Percentiles rank a stretch among this genome's conserved stretches.
phyloP scores from a whole-genome alignment of 1,140 invertebrate genomes.

The Pygmarrhopalites habei region DNA sequence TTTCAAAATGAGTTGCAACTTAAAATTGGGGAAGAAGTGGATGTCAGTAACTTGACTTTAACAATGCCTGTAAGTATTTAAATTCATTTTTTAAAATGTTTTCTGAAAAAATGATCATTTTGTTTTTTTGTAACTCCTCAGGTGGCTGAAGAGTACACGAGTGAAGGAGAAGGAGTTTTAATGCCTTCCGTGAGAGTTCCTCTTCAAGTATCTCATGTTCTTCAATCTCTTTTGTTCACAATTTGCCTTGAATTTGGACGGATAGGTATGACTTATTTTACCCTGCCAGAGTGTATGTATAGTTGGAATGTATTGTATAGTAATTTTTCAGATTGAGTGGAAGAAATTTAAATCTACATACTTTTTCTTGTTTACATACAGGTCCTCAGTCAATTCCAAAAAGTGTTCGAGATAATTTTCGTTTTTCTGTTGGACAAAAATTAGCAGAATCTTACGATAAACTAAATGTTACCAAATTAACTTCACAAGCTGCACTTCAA shows the following conservation, averaged over 20 bases:
- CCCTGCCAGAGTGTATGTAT: too few species aligned
- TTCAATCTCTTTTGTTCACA: conserved; percentile 27
- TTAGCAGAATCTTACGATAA: conserved; percentile 18
- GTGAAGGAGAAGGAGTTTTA: conserved; percentile 24
- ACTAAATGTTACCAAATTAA: neutral
- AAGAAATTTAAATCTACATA: too few species aligned
- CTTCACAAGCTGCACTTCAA: conserved; percentile 31
- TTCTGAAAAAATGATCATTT: neutral
- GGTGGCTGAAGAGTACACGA: conserved; percentile 22
- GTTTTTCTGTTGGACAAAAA: conserved; percentile 22
- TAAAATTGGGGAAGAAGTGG: conserved; percentile 7
- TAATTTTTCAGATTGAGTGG: too few species aligned
- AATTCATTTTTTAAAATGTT: neutral
- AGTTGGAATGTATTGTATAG: too few species aligned
- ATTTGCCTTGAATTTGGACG: conserved; percentile 25
- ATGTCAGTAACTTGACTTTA: neutral
- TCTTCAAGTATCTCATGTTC: conserved; percentile 30
- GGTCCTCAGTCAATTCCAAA: conserved; percentile 38
- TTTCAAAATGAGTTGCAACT: conserved; percentile 15
- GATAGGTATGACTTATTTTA: too few species aligned
- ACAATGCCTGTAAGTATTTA: conserved; percentile 23
- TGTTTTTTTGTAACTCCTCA: neutral
- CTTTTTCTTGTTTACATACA: too few species aligned
- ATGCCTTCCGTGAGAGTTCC: conserved; percentile 34
- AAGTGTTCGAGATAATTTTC: conserved; percentile 27